phyloP scores from a whole-genome alignment of 2,888 invertebrate species.

The Pheosia tremula region DNA sequence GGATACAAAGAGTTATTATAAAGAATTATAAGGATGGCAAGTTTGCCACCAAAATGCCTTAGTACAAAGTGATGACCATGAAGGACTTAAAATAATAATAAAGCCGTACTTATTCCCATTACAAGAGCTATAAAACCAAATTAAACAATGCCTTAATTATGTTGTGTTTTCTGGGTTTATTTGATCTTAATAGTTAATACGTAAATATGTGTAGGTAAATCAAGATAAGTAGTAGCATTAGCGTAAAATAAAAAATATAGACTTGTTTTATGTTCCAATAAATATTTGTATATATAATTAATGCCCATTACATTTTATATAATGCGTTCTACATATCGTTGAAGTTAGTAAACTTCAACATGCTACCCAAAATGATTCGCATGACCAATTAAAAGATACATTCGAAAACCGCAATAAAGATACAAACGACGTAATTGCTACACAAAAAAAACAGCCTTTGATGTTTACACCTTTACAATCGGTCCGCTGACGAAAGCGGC shows the following conservation, averaged over 20 bases:
- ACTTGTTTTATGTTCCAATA: too few species aligned
- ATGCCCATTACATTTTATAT: neutral
- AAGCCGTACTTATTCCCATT: too few species aligned
- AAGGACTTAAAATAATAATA: too few species aligned
- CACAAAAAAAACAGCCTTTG: neutral
- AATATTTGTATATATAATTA: too few species aligned
- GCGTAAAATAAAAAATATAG: too few species aligned
- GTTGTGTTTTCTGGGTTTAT: too few species aligned
- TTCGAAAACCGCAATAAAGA: neutral
- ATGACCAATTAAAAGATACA: constrained; percentile 1
- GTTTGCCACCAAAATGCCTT: neutral
- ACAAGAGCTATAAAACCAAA: too few species aligned
- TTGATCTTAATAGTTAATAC: too few species aligned
- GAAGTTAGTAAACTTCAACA: neutral
- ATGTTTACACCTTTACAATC: constrained; percentile 6
- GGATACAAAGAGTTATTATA: constrained; percentile 19
- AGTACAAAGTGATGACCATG: neutral
- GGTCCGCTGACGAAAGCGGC: neutral
- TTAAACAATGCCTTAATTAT: too few species aligned
- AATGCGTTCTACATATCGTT: neutral
- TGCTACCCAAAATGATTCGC: neutral
- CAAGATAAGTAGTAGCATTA: too few species aligned
- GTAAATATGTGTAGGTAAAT: too few species aligned
- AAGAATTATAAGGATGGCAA: neutral
- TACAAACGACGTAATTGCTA: neutral